Percentiles rank a stretch among this genome's conserved stretches.
phyloP scores from a whole-genome alignment of 2,113 vertebrate species.

The Chroicocephalus ridibundus region DNA sequence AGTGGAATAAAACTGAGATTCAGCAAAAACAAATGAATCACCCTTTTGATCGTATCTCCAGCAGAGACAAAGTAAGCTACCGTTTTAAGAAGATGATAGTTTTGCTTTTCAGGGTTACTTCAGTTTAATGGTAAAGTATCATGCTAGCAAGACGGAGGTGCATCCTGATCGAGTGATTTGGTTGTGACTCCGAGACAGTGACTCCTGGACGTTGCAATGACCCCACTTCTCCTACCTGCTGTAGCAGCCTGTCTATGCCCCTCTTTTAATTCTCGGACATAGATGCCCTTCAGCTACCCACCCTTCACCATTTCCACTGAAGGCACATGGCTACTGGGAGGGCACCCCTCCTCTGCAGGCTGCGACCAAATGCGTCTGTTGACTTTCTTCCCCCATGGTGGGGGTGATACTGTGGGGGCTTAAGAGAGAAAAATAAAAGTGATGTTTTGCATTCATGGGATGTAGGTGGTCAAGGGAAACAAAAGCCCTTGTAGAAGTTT shows the following conservation, averaged over 20 bases:
- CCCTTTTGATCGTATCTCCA: not conserved
- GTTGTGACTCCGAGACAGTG: not conserved
- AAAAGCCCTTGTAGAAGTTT: constrained; percentile 89
- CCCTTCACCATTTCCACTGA: constrained; percentile 75
- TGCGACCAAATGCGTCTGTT: constrained; percentile 81
- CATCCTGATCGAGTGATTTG: not conserved
- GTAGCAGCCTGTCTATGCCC: not conserved
- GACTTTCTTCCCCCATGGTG: constrained; percentile 84
- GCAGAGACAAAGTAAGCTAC: not conserved
- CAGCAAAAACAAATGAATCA: constrained; percentile 25
- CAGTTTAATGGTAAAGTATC: not conserved
- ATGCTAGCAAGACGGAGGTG: not conserved
- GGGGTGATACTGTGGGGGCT: constrained; percentile 85
- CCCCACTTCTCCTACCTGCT: not conserved
- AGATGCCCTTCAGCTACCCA: constrained; percentile 71
- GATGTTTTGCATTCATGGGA: constrained; percentile 89
- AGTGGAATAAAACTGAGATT: not conserved
- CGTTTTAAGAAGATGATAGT: not conserved
- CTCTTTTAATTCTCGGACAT: constrained; percentile 68
- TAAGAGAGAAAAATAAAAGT: constrained; percentile 77
- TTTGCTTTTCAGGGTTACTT: not conserved
- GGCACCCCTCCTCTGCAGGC: constrained; percentile 79
- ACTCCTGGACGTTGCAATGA: not conserved
- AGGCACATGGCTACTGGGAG: constrained; percentile 81
- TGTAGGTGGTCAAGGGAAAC: constrained; percentile 92